Evolutionary conservation across 2,797 vertebrate species (phyloP).

Genomic region (Tragopan temminckii): DNA sequence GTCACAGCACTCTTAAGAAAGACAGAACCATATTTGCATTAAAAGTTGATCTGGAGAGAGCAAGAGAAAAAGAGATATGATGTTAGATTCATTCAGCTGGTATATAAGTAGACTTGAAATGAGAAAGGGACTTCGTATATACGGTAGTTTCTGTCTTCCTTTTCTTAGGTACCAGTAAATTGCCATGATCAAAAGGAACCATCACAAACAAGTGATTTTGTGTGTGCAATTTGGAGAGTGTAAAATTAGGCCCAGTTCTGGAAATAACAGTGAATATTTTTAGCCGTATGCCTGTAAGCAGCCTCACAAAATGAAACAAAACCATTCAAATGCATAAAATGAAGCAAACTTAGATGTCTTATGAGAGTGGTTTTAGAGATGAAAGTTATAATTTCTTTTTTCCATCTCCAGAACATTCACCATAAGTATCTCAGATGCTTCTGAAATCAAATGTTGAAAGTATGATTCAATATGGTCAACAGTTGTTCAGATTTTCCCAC

Average conservation of each 20-base stretch:
- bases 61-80: not conserved
- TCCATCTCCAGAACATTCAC: not conserved
- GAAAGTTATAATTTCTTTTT: not conserved
- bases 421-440: not conserved
- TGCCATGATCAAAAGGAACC: not conserved
- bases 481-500: not conserved
- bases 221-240: not conserved
- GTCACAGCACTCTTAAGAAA: not conserved
- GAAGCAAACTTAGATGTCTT: not conserved
- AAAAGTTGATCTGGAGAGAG: not conserved
- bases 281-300: not conserved
- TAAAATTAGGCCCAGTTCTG: not conserved
- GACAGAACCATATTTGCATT: not conserved
- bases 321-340: not conserved
- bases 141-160: not conserved
- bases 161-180: too few relatives aligned
- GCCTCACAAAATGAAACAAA: not conserved
- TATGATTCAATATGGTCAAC: not conserved
- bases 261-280: not conserved
- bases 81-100: not conserved
- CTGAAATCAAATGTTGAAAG: not conserved
- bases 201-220: not conserved
- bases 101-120: not conserved
- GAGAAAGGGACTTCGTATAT: not conserved
- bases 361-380: accelerated